Conservation (phyloP, 2,113 vertebrate species). For the Miniopterus natalensis region DNA sequence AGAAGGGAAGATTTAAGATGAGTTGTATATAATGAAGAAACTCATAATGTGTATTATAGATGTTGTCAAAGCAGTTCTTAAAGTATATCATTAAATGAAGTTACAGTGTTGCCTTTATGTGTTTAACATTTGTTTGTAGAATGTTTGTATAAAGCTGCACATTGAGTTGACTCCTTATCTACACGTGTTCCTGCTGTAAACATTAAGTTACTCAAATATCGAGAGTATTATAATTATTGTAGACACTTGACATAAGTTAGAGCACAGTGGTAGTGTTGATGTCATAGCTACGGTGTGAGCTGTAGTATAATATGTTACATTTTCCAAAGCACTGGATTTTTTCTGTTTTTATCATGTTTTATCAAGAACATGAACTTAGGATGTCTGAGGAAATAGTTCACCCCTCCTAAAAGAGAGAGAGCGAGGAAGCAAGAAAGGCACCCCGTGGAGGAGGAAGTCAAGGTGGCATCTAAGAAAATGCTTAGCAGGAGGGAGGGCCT, state of each 20-base stretch:
- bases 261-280: not conserved
- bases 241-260: not conserved
- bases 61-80: not conserved
- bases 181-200: not conserved
- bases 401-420: not conserved
- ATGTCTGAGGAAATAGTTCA: not conserved
- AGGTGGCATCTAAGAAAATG: not conserved
- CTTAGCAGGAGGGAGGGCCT: not conserved
- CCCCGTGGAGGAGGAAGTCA: fast-evolving
- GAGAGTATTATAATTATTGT: not conserved
- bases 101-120: not conserved
- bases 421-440: not conserved
- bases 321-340: not conserved
- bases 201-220: not conserved
- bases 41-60: not conserved
- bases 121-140: not conserved
- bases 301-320: not conserved
- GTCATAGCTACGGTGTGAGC: not conserved
- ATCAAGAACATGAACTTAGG: not conserved
- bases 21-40: not conserved
- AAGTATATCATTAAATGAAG: not conserved
- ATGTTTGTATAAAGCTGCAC: not conserved
- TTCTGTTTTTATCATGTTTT: not conserved
- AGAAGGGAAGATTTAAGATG: not conserved
- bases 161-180: not conserved